phyloP scores from a whole-genome alignment of 2,888 invertebrate species.

The Abrostola tripartita region DNA sequence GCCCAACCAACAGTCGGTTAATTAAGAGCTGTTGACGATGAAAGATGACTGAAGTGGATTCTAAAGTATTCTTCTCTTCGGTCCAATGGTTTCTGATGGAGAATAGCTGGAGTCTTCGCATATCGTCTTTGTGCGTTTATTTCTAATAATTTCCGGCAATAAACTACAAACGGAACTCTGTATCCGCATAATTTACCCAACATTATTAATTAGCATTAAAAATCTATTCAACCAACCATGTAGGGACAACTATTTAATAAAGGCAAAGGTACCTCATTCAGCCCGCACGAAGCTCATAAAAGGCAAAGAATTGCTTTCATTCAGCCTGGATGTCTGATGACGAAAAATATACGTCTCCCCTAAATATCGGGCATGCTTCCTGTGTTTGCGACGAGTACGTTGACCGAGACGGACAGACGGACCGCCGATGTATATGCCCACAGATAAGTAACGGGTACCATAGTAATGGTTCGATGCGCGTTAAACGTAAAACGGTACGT shows the following conservation, averaged over 20 bases:
- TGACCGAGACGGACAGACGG: conserved; percentile 56
- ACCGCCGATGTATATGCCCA: conserved; percentile 52
- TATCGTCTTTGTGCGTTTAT: too few relatives aligned
- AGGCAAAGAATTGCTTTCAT: conserved; percentile 21
- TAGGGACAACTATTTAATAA: conserved; percentile 6
- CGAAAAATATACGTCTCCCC: conserved; percentile 15
- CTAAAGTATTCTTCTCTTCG: too few relatives aligned
- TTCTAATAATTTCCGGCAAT: conserved; percentile 13
- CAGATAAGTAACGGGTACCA: conserved; percentile 59
- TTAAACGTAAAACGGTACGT: conserved; percentile 22
- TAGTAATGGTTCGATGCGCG: conserved; percentile 16
- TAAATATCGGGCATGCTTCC: conserved; percentile 53
- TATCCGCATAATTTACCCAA: conserved; percentile 17
- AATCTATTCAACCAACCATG: conserved; percentile 17
- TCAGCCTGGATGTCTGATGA: conserved; percentile 20
- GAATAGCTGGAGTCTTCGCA: too few relatives aligned
- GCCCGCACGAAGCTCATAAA: conserved; percentile 7
- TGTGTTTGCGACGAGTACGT: conserved; percentile 58
- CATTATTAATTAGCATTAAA: conserved; percentile 26
- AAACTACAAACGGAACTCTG: conserved; percentile 6
- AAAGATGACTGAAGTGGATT: too few relatives aligned
- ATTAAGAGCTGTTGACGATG: too few relatives aligned
- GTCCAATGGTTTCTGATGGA: too few relatives aligned
- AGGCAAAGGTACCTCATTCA: conserved; percentile 8
- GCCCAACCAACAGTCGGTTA: too few relatives aligned